Evolutionary conservation across 2,113 vertebrate species (phyloP), one percentile per base, ranked within the genome.

Genomic region (Eretmodus cyanostictus): DNA sequence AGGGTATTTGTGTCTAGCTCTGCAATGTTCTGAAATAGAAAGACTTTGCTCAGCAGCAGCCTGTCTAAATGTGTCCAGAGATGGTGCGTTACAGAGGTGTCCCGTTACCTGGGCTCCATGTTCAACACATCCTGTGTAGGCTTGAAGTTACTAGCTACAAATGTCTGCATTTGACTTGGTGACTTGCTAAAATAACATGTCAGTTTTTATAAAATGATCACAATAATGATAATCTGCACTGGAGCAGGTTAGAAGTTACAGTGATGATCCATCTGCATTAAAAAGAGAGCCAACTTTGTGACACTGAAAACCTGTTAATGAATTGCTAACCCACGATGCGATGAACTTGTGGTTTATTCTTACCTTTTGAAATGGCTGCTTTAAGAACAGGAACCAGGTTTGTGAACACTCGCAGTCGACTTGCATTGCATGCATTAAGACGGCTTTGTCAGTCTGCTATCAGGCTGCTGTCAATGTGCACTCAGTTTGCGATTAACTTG

Each of bases 31-130:
- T 78, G 53, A 90, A 89, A 87, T 78, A 89, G 90, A 87, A 85
- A 91, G 14, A 17, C 73, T 14, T 84, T 34, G 29, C 85, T 91
- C 93, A 92, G 93, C 90, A 55, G 36, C 53, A 87, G 80, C 31
- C 42, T 31, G 38, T 57, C 19, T 45, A n/a, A 66, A 87, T 49
- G 22, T 27, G 57, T 55, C 27, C 86, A 87, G 31, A 89, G 87
- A 61, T 85, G 88, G 84, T 36, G 79, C 24, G 63, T 93, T 93
- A 93, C 90, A 83, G 9, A 73, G 49, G 90, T 82, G 83, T 92
- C 81, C 66, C 59, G 66, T 89, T 89, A 92, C 91, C 82, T 82
- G 80, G 40, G 86, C 85, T 86, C 82, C 68, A 73, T 87, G 57
- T 54, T 59, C 22, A 80, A 80, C 76, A 61, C 83, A 31, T 79